Evolutionary conservation across 2,113 vertebrate genomes (phyloP).

Genomic region (Otus sunia): DNA sequence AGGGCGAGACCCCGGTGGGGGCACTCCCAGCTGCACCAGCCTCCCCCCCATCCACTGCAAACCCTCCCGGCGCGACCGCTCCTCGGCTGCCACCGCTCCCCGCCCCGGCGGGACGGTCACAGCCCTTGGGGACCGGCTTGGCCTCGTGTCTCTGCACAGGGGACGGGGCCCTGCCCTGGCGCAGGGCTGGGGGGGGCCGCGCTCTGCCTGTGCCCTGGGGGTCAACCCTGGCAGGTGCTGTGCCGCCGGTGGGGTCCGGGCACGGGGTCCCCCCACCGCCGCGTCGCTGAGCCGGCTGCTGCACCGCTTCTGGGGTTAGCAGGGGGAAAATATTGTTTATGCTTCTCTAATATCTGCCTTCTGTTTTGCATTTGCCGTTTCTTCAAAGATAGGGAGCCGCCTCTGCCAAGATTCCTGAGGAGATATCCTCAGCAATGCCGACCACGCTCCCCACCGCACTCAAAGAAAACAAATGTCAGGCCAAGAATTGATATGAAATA

Average conservation of each 20-base stretch:
- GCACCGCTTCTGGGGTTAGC: neutral
- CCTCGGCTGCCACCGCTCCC: neutral
- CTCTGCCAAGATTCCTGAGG: slow-evolving; percentile 82
- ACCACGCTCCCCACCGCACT: slow-evolving; percentile 74
- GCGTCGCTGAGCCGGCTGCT: accelerated
- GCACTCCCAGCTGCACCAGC: neutral
- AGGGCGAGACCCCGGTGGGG: accelerated
- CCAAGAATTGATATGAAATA: slow-evolving; percentile 78
- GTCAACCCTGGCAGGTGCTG: neutral
- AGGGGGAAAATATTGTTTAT: slow-evolving; percentile 57
- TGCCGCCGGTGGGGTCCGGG: accelerated
- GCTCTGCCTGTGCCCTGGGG: neutral
- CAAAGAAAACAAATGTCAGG: slow-evolving; percentile 74
- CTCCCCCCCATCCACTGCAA: accelerated
- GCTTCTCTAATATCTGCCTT: slow-evolving; percentile 75
- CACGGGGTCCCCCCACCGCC: accelerated
- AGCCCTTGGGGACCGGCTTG: neutral
- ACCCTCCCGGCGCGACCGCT: accelerated
- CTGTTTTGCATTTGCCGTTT: slow-evolving; percentile 81
- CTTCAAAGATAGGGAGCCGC: slow-evolving; percentile 75
- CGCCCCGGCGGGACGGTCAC: accelerated
- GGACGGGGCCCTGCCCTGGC: neutral
- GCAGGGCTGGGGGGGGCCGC: accelerated
- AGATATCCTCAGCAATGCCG: slow-evolving; percentile 75
- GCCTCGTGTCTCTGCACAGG: neutral